Conservation (phyloP, 2,888 invertebrate species). For the Drosophila merina region DNA sequence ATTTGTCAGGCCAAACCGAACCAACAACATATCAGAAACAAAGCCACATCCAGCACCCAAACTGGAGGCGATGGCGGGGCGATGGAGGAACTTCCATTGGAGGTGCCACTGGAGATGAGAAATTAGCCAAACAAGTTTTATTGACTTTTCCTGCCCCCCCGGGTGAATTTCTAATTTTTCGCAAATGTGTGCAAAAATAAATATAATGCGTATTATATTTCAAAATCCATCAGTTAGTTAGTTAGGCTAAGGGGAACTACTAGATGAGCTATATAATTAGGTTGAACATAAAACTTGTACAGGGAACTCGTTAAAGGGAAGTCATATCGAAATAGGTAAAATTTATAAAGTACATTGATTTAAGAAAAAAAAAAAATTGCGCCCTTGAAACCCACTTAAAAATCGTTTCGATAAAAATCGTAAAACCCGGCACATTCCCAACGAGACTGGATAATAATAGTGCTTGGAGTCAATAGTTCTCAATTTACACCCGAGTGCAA, state of each 20-base stretch:
- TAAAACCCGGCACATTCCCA: slow-evolving; percentile 9
- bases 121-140: slow-evolving; percentile 66
- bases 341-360: too few relatives aligned
- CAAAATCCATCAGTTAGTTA: background rate
- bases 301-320: too few relatives aligned
- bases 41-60: slow-evolving; percentile 7
- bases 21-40: slow-evolving; percentile 57
- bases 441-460: slow-evolving; percentile 32
- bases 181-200: slow-evolving; percentile 26
- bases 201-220: slow-evolving; percentile 6
- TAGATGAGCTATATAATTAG: slow-evolving; percentile 16
- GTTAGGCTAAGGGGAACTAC: slow-evolving; percentile 10
- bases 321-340: too few relatives aligned
- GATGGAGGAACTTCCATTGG: slow-evolving; percentile 13
- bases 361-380: background rate
- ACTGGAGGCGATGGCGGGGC: background rate
- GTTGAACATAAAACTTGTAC: too few relatives aligned
- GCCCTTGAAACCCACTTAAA: background rate
- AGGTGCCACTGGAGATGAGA: slow-evolving; percentile 39
- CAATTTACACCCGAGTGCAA: slow-evolving; percentile 24
- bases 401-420: slow-evolving; percentile 1
- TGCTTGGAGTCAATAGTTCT: slow-evolving; percentile 23
- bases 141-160: slow-evolving; percentile 52
- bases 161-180: slow-evolving; percentile 30
- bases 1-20: slow-evolving; percentile 65